Percentiles rank a stretch among this genome's conserved stretches.
These are phyloP conservation scores for Triplophysa rosa DNA, from an alignment of 2,113 vertebrate genomes.

Conservation along the genomic window DNA sequence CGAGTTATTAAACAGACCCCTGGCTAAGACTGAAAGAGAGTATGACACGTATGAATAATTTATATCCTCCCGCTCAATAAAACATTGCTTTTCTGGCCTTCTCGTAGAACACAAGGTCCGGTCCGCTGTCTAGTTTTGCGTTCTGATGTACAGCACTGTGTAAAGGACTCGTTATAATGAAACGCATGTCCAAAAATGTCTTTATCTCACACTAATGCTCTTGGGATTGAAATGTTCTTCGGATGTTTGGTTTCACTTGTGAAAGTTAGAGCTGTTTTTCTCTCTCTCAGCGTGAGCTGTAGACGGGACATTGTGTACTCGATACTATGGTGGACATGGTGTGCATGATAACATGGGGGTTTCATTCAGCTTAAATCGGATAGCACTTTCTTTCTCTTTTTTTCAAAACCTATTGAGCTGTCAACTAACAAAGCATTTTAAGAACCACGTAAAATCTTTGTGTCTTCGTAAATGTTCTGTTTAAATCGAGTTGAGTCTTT, in stretches of 20 bases:
- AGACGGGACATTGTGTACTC: conserved; percentile 26
- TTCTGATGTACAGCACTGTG: neutral
- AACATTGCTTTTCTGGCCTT: conserved; percentile 22
- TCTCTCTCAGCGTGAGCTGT: neutral
- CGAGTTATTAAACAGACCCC: neutral
- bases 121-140: neutral
- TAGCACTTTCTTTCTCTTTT: no score
- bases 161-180: neutral
- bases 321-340: conserved; percentile 19
- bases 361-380: neutral
- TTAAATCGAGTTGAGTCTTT: no score
- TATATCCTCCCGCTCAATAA: conserved; percentile 38
- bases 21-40: neutral
- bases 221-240: neutral
- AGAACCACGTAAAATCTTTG: no score
- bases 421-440: no score
- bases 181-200: no score
- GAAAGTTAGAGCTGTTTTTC: conserved; percentile 2
- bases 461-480: no score
- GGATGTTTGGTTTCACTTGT: neutral
- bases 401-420: no score
- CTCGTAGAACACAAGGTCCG: neutral
- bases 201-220: neutral
- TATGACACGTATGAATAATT: conserved; percentile 41
- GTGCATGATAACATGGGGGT: conserved; percentile 35